Conservation (phyloP, 2,113 vertebrate genomes). For the Hippocampus comes region DNA sequence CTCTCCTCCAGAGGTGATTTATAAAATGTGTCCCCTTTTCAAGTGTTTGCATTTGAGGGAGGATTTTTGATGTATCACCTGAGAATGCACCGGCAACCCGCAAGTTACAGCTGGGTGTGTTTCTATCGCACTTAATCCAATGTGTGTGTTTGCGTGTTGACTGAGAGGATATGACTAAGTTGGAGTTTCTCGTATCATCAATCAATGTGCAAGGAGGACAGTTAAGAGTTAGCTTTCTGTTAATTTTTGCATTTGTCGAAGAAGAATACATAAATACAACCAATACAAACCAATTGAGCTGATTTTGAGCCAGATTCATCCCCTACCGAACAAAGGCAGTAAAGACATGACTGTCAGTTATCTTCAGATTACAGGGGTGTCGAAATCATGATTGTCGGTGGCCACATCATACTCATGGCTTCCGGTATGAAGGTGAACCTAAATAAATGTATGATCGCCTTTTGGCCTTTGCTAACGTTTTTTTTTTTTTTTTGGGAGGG, state of each 20-base stretch:
- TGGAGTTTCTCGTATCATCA: conserved; percentile 49
- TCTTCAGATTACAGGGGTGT: neutral
- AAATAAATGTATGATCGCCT: no score
- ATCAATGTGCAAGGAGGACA: conserved; percentile 55
- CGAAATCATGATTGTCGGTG: no score
- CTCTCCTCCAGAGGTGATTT: conserved; percentile 55
- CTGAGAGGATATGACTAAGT: conserved; percentile 26
- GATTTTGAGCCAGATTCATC: no score
- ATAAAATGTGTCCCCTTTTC: conserved; percentile 58
- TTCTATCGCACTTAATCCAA: conserved; percentile 46
- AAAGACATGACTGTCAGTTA: neutral
- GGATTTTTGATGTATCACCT: conserved; percentile 61
- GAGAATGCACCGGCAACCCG: conserved; percentile 33
- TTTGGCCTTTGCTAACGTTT: no score
- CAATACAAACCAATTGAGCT: no score
- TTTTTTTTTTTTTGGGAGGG: no score
- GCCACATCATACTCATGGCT: no score
- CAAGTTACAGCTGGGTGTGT: conserved; percentile 49
- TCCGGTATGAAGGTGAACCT: no score
- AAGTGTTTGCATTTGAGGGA: conserved; percentile 61
- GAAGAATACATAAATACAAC: no score
- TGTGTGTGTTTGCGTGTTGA: conserved; percentile 12
- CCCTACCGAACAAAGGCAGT: neutral
- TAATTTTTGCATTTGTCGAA: no score
- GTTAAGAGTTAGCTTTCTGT: conserved; percentile 19